phyloP scores from a whole-genome alignment of 1,140 invertebrate genomes.

The Maniola jurtina region DNA sequence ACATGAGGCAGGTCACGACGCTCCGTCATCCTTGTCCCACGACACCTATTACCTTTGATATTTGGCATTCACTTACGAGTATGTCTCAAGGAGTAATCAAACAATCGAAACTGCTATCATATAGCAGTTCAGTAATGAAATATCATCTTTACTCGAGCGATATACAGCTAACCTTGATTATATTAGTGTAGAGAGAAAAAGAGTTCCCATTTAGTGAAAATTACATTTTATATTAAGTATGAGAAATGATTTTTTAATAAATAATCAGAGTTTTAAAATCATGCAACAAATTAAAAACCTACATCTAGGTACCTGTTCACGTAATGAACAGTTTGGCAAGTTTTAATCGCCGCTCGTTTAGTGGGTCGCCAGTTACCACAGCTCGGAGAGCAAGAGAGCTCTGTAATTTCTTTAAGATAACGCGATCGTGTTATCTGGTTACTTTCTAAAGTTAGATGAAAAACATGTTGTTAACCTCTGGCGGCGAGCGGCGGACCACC shows the following conservation, averaged over 20 bases:
- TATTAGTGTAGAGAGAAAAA: too few relatives aligned
- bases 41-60: conserved; percentile 27
- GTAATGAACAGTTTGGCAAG: conserved; percentile 15
- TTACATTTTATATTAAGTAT: neutral
- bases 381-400: conserved; percentile 10
- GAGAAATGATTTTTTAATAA: neutral
- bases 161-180: too few relatives aligned
- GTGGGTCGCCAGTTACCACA: conserved; percentile 19
- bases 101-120: neutral
- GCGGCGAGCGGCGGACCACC: conserved; percentile 66
- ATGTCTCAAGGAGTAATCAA: neutral
- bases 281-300: neutral
- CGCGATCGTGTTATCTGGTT: conserved; percentile 56
- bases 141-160: too few relatives aligned
- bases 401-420: conserved; percentile 34
- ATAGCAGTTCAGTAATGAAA: too few relatives aligned
- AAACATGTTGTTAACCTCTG: conserved; percentile 75
- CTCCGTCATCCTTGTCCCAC: conserved; percentile 42
- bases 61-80: conserved; percentile 23
- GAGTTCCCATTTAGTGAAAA: neutral
- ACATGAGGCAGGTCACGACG: conserved; percentile 44
- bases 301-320: neutral
- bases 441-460: conserved; percentile 76
- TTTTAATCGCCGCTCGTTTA: conserved; percentile 11
- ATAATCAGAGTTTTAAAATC: neutral